Evolutionary conservation across 2,113 vertebrate genomes (phyloP).

Genomic region (Scomber japonicus): DNA sequence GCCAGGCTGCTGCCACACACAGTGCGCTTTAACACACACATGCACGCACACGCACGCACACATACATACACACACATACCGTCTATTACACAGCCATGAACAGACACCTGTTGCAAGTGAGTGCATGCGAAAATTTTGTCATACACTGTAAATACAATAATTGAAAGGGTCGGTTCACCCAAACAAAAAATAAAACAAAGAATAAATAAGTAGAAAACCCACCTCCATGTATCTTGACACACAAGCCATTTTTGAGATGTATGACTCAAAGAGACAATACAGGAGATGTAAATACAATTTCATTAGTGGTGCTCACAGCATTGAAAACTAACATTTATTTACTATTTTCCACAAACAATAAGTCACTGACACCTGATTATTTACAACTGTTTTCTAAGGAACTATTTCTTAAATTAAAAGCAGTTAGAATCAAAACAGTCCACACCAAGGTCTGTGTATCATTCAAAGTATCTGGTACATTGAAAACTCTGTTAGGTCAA

Average conservation of each 20-base stretch:
- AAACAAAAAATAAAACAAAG: not conserved
- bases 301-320: not conserved
- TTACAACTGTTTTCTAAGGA: too few relatives aligned
- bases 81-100: not conserved
- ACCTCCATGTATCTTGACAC: too few relatives aligned
- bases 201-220: not conserved
- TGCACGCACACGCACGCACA: slow-evolving; percentile 1
- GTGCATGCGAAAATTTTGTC: not conserved
- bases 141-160: not conserved
- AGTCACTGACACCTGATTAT: too few relatives aligned
- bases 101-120: not conserved
- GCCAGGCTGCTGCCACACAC: slow-evolving; percentile 68
- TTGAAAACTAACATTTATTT: too few relatives aligned
- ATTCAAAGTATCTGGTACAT: too few relatives aligned
- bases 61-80: not conserved
- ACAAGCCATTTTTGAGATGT: too few relatives aligned
- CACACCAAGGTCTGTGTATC: too few relatives aligned
- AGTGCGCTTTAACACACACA: slow-evolving; percentile 31
- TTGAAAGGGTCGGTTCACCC: slow-evolving; percentile 24
- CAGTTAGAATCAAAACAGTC: too few relatives aligned
- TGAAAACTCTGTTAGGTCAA: too few relatives aligned
- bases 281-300: not conserved
- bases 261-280: too few relatives aligned
- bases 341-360: too few relatives aligned
- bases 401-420: too few relatives aligned